Base-by-base conservation (phyloP, 2,888 invertebrate species). In the Fissipunctia ypsillon region DNA sequence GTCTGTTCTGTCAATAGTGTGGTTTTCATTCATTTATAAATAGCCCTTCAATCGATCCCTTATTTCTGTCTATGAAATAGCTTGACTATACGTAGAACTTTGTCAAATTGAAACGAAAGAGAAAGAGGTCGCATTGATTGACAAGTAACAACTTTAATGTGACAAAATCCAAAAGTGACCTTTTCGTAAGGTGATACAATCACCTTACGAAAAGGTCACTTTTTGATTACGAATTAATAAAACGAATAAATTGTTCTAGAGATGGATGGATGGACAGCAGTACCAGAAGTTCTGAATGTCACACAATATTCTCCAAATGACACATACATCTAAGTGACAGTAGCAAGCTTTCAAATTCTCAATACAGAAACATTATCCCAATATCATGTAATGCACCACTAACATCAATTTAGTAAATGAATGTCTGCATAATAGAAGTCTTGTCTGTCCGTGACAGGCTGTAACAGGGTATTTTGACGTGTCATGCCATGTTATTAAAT, bases 381-480 rank as follows among this genome's bases (percentile, higher is more conserved):
- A 67, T 57, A 43, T 14, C 45, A 35, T 2, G 28, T 43, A 52
- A 50, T 50, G n/a, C n/a, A 35, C 19, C 16, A 64, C 67, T 57
- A 71, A 73, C 76, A 76, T 79, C 79, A 73, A 81, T 85, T 25
- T 61, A 71, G 25, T 57, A 31, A 68, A 79, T 74, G 28, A 69
- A 60, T 50, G 64, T 35, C 35, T 82, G 66, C 60, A 79, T 76
- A 73, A 78, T 35, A 67, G 38, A 71, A 66, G 43, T 59, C 38
- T 28, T 61, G 48, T 69, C 54, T 57, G 56, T 25, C 60, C 45
- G 38, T 73, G 64, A 64, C 56, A 43, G 22, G 19, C 56, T 43
- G 68, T 67, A 50, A 41, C 69, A 57, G 22, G 6, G 16, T 48
- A 41, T 57, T 76, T 38, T 48, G 41, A 43, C 25, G 41, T 48